phyloP scores from a whole-genome alignment of 2,888 invertebrate genomes.

The Parnassius orleans region DNA sequence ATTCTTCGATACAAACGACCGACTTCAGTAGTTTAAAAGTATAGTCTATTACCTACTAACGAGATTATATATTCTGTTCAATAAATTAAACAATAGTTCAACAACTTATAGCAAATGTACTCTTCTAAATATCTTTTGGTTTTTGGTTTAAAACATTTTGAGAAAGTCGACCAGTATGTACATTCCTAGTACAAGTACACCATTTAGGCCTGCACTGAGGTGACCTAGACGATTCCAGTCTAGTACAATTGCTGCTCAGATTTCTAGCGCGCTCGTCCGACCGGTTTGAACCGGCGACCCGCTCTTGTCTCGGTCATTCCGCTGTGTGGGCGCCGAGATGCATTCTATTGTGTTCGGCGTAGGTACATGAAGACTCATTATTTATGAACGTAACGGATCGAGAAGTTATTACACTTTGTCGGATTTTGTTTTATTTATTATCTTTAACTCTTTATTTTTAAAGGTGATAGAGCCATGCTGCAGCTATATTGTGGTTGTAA shows the following conservation, averaged over 20 bases:
- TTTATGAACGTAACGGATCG: constrained; percentile 1
- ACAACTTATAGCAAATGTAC: too few relatives aligned
- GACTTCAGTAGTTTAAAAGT: too few relatives aligned
- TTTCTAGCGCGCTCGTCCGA: constrained; percentile 56
- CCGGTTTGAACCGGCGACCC: constrained; percentile 45
- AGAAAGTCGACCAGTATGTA: constrained; percentile 4
- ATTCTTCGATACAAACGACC: too few relatives aligned
- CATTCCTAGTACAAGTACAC: constrained; percentile 4
- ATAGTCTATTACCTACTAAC: too few relatives aligned
- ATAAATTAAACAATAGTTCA: too few relatives aligned
- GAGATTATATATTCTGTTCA: too few relatives aligned
- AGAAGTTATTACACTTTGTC: neutral
- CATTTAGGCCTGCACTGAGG: constrained; percentile 29
- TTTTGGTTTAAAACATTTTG: too few relatives aligned
- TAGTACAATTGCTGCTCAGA: constrained; percentile 59
- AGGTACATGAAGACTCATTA: neutral
- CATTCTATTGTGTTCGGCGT: constrained; percentile 11
- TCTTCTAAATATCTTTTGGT: too few relatives aligned
- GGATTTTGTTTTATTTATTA: neutral
- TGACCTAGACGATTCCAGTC: constrained; percentile 49
- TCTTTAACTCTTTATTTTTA: neutral
- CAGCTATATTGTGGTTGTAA: too few relatives aligned
- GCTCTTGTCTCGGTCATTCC: constrained; percentile 36
- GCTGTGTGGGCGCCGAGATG: constrained; percentile 29
- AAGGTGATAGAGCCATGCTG: too few relatives aligned